These are phyloP conservation scores for Anthrax anthrax DNA, from an alignment of 2,888 invertebrate genomes.

Conservation along the genomic window DNA sequence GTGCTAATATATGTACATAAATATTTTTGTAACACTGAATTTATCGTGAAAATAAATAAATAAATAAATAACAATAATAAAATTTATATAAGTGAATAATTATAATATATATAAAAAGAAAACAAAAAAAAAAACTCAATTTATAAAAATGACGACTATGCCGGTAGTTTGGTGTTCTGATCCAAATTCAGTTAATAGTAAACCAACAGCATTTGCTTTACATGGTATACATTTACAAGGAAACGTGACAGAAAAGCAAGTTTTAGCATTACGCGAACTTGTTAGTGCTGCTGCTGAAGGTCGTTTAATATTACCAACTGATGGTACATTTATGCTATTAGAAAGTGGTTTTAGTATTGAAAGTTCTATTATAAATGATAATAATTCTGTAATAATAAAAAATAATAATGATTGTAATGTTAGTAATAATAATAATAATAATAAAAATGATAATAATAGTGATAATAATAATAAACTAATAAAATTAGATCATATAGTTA, in stretches of 20 bases:
- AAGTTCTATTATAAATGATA: slow-evolving; percentile 27
- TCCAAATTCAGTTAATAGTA: slow-evolving; percentile 34
- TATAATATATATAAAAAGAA: slow-evolving; percentile 2
- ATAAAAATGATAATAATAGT: slow-evolving; percentile 1
- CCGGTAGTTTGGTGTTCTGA: slow-evolving; percentile 36
- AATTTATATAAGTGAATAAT: no score
- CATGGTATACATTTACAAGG: slow-evolving; percentile 35
- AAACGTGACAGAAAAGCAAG: slow-evolving; percentile 34
- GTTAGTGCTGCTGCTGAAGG: slow-evolving; percentile 35
- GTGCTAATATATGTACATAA: no score
- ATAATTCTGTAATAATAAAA: slow-evolving; percentile 4
- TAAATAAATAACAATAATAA: not conserved
- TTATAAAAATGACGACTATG: slow-evolving; percentile 33
- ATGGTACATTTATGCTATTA: slow-evolving; percentile 33
- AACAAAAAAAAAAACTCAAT: slow-evolving; percentile 4
- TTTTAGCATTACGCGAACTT: slow-evolving; percentile 30
- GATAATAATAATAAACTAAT: not conserved
- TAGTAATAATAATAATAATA: slow-evolving; percentile 3
- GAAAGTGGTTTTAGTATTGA: slow-evolving; percentile 34
- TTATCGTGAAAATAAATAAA: no score
- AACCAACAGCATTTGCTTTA: slow-evolving; percentile 33
- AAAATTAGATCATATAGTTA: not conserved
- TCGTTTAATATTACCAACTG: slow-evolving; percentile 32
- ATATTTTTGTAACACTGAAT: no score
- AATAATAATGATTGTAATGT: not conserved